Evolutionary conservation across 2,797 vertebrate genomes (phyloP).

Genomic region (Tapera naevia): DNA sequence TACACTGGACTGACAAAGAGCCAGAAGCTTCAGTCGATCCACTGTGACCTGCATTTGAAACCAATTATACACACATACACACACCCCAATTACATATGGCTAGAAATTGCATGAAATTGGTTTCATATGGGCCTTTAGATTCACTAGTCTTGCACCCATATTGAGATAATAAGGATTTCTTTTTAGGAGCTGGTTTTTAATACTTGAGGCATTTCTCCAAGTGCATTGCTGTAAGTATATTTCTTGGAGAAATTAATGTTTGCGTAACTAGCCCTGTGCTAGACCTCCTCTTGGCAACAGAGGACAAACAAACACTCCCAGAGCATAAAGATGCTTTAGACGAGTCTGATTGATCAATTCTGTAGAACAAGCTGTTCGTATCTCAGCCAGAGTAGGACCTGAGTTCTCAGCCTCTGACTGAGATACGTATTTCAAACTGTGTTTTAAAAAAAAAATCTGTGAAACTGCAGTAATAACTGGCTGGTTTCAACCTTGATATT

Average conservation of each 20-base stretch:
- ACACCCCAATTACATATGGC: constrained; percentile 50
- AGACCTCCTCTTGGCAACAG: constrained; percentile 21
- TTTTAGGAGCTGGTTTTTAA: constrained; percentile 60
- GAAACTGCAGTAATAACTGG: not conserved
- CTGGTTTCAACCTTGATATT: not conserved
- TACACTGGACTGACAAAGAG: constrained; percentile 20
- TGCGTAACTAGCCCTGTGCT: constrained; percentile 29
- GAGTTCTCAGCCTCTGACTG: not conserved
- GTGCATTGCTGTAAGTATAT: constrained; percentile 52
- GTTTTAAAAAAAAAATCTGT: not conserved
- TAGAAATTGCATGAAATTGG: constrained; percentile 69
- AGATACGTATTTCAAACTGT: not conserved
- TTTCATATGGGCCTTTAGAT: constrained; percentile 67
- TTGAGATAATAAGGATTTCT: constrained; percentile 74
- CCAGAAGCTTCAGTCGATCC: constrained; percentile 8
- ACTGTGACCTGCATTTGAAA: constrained; percentile 70
- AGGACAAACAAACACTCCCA: not conserved
- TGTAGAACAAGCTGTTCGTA: not conserved
- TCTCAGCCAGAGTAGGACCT: constrained; percentile 4
- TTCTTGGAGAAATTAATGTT: constrained; percentile 60
- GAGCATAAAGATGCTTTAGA: not conserved
- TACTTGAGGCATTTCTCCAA: constrained; percentile 68
- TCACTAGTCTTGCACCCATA: constrained; percentile 57
- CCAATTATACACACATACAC: constrained; percentile 50
- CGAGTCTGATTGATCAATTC: not conserved